These are phyloP conservation scores for Hippocampus kuda DNA, from an alignment of 2,797 vertebrate species.

Conservation along the genomic window DNA sequence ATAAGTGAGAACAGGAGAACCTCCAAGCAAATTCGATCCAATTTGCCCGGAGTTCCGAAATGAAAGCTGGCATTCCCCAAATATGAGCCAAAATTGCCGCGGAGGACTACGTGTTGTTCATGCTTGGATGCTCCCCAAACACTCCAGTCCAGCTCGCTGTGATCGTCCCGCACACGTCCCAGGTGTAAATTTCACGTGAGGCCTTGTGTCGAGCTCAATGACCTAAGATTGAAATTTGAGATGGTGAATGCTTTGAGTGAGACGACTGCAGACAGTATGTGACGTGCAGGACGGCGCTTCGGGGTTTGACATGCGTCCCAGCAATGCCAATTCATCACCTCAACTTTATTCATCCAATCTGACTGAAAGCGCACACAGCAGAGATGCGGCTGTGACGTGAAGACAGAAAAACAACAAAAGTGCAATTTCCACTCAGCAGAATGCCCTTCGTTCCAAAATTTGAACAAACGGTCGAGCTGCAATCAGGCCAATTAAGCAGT, in stretches of 20 bases:
- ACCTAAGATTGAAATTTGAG: slow-evolving; percentile 16
- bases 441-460: background rate
- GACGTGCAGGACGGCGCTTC: slow-evolving; percentile 11
- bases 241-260: slow-evolving; percentile 9
- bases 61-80: background rate
- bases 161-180: slow-evolving; percentile 13
- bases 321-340: slow-evolving; percentile 5
- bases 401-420: background rate
- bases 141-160: slow-evolving; percentile 11
- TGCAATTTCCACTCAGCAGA: background rate
- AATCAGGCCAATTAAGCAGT: background rate
- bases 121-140: slow-evolving; percentile 25
- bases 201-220: background rate
- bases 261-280: slow-evolving; percentile 14
- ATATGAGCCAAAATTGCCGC: slow-evolving; percentile 1
- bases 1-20: background rate
- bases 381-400: slow-evolving; percentile 3
- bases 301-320: slow-evolving; percentile 11
- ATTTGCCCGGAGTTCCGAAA: background rate
- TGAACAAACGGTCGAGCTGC: background rate
- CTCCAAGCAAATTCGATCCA: background rate
- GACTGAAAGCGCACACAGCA: slow-evolving; percentile 12
- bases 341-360: slow-evolving; percentile 10
- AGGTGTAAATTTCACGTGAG: slow-evolving; percentile 16
- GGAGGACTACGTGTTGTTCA: slow-evolving; percentile 4